These are phyloP conservation scores for Eptesicus fuscus DNA, from an alignment of 2,113 vertebrate genomes.

Conservation along the genomic window DNA sequence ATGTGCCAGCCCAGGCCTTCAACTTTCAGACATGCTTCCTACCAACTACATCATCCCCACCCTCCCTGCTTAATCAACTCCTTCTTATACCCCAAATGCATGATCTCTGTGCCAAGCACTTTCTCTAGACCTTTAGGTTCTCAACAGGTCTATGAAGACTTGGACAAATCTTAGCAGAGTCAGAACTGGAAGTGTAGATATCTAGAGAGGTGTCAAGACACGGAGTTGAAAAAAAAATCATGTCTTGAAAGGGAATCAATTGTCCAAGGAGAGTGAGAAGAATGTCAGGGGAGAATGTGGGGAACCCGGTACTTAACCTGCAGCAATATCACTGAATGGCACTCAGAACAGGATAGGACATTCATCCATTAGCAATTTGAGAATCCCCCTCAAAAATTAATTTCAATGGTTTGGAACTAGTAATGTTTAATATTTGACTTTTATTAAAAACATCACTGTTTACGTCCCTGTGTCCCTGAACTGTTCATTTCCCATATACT, in stretches of 20 bases:
- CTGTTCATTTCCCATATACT: background rate
- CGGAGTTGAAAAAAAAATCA: background rate
- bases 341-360: background rate
- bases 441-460: background rate
- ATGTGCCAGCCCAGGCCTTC: background rate
- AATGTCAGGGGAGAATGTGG: rapidly evolving
- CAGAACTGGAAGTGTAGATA: background rate
- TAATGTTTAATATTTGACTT: background rate
- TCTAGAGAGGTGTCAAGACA: background rate
- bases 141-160: background rate
- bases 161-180: background rate
- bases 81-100: background rate
- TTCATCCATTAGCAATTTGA: background rate
- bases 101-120: background rate
- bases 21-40: background rate
- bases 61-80: background rate
- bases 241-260: background rate
- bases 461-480: background rate
- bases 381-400: background rate
- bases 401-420: background rate
- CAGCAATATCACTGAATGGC: background rate
- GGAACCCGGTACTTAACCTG: rapidly evolving
- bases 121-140: background rate
- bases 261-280: background rate
- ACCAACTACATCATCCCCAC: no score